These are phyloP conservation scores for Scaptomyza cyrtandrae DNA, from an alignment of 2,888 invertebrate species.

Conservation along the genomic window DNA sequence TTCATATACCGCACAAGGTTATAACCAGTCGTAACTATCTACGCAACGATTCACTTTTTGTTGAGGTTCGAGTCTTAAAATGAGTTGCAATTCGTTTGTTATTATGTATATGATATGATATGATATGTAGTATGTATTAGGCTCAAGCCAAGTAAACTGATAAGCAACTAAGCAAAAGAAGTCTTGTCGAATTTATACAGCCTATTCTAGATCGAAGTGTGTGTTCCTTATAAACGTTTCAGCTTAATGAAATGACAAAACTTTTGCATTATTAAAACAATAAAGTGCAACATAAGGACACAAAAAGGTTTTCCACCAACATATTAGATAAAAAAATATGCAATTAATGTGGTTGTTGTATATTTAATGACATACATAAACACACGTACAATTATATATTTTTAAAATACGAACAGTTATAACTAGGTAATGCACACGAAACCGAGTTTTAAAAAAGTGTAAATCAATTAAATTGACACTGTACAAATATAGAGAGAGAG, in stretches of 20 bases:
- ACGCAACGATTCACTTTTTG: constrained; percentile 82
- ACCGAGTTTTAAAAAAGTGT: neutral
- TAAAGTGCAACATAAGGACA: too few species aligned
- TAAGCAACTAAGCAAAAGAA: constrained; percentile 2
- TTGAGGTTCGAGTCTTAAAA: constrained; percentile 82
- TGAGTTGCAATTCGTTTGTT: constrained; percentile 10
- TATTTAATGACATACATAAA: constrained; percentile 37
- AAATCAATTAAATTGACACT: constrained; percentile 21
- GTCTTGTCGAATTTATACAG: constrained; percentile 10
- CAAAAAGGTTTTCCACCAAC: neutral
- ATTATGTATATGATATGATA: too few species aligned
- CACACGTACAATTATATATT: constrained; percentile 12
- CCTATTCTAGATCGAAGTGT: neutral
- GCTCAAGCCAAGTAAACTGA: neutral
- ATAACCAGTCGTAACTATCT: constrained; percentile 81
- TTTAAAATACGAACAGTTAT: constrained; percentile 21
- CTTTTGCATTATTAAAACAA: neutral
- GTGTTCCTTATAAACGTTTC: neutral
- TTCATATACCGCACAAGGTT: constrained; percentile 83
- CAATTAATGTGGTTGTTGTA: neutral
- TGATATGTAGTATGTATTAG: neutral
- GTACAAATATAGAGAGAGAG: constrained; percentile 5
- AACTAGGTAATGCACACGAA: neutral
- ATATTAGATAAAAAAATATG: neutral
- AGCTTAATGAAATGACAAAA: neutral